Evolutionary conservation across 1,140 invertebrate species (phyloP).

Genomic region (Saccostrea cuccullata): DNA sequence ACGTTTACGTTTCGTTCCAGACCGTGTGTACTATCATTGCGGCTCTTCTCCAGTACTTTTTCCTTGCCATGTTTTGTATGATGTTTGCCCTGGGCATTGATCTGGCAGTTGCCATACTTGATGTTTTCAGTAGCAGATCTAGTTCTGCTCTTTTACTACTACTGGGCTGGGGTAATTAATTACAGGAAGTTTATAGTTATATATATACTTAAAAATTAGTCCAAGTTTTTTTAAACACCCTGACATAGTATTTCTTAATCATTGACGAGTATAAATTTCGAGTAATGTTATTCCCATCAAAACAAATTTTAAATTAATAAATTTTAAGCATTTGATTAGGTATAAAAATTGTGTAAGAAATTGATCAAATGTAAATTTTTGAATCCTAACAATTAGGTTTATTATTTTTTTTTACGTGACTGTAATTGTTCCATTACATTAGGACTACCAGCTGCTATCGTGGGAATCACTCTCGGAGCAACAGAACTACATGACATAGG

Average conservation of each 20-base stretch:
- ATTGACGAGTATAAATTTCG: no score
- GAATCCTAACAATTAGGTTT: no score
- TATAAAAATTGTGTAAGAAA: no score
- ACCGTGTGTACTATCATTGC: slow-evolving; percentile 29
- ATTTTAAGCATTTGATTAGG: no score
- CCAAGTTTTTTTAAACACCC: no score
- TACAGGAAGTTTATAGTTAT: background rate
- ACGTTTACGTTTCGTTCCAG: background rate
- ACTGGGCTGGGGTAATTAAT: slow-evolving; percentile 39
- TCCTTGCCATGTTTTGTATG: slow-evolving; percentile 44
- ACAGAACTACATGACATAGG: slow-evolving; percentile 45
- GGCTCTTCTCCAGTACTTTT: slow-evolving; percentile 45
- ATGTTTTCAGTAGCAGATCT: slow-evolving; percentile 41
- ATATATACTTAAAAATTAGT: no score
- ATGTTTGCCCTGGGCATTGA: slow-evolving; percentile 39
- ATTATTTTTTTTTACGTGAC: no score
- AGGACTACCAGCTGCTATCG: slow-evolving; percentile 46
- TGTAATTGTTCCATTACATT: no score
- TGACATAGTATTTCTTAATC: no score
- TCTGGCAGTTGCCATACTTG: slow-evolving; percentile 32
- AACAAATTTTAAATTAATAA: no score
- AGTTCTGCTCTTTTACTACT: slow-evolving; percentile 22
- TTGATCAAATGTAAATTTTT: no score
- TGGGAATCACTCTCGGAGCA: slow-evolving; percentile 32
- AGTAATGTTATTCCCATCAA: no score